Evolutionary conservation across 2,797 vertebrate genomes (phyloP).

Genomic region (Pantherophis alleghaniensis): DNA sequence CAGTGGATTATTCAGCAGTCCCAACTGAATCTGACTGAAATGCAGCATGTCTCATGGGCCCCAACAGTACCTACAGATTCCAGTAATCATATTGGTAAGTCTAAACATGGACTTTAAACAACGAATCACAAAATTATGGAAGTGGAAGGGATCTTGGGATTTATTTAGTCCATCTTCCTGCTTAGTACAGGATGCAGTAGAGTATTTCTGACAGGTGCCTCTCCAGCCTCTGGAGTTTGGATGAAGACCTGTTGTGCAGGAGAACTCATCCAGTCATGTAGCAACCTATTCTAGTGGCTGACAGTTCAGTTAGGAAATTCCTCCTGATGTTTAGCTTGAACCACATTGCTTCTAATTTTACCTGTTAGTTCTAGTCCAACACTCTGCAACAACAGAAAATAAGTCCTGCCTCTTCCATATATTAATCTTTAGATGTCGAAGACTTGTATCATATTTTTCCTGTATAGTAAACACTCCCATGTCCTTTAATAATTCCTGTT

Average conservation of each 20-base stretch:
- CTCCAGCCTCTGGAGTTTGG: neutral
- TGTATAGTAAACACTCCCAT: neutral
- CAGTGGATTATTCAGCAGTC: constrained; percentile 13
- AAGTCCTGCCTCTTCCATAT: neutral
- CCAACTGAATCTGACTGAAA: neutral
- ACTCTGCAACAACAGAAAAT: neutral
- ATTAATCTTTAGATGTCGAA: neutral
- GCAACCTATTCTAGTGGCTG: neutral
- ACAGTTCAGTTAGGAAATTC: neutral
- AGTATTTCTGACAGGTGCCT: neutral
- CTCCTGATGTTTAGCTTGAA: neutral
- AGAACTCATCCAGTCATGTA: neutral
- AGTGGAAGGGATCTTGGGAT: neutral
- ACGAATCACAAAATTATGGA: neutral
- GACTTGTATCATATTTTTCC: neutral
- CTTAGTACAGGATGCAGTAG: neutral
- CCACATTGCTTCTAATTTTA: neutral
- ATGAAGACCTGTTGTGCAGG: neutral
- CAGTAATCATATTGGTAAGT: neutral
- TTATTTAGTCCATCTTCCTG: neutral
- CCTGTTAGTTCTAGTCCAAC: neutral
- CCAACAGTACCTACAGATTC: neutral
- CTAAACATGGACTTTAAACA: neutral
- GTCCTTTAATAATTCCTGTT: neutral
- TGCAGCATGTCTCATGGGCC: neutral